Evolutionary conservation across 2,888 invertebrate species (phyloP).

Genomic region (Pachliopta kotzebuea): DNA sequence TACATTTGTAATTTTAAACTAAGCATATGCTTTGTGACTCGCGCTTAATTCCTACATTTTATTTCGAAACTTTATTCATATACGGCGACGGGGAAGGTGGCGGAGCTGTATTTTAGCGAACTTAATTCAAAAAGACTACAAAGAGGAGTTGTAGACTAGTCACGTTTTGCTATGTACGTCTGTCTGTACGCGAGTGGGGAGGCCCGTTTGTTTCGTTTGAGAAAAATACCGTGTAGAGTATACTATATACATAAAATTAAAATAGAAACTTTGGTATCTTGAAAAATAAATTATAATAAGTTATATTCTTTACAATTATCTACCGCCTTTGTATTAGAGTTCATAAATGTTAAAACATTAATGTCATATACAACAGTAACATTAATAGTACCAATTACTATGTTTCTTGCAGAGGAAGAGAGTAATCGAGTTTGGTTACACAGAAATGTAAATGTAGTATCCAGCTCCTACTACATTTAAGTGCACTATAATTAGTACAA

Average conservation of each 20-base stretch:
- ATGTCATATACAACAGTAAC: too few relatives aligned
- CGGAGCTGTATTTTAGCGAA: slow-evolving; percentile 14
- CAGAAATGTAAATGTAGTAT: not conserved
- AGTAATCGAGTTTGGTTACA: not conserved
- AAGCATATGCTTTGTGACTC: slow-evolving; percentile 1
- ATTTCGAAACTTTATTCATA: slow-evolving; percentile 16
- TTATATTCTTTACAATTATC: too few relatives aligned
- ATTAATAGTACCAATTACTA: too few relatives aligned
- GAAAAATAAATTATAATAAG: too few relatives aligned
- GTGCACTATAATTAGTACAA: slow-evolving; percentile 22
- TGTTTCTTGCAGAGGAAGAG: too few relatives aligned
- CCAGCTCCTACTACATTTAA: not conserved
- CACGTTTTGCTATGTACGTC: slow-evolving; percentile 20
- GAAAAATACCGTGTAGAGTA: slow-evolving; percentile 19
- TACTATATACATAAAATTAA: slow-evolving; percentile 4
- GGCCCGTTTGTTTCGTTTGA: slow-evolving; percentile 8
- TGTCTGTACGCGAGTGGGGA: slow-evolving; percentile 8
- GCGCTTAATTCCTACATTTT: slow-evolving; percentile 24
- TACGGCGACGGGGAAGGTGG: slow-evolving; percentile 20
- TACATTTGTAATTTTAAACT: slow-evolving; percentile 14
- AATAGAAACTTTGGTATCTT: not conserved
- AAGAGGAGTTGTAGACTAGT: slow-evolving; percentile 23
- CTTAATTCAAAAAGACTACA: slow-evolving; percentile 27
- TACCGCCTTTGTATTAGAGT: too few relatives aligned
- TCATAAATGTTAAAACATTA: too few relatives aligned